A percentile compares a stretch with the other conserved stretches of the same genome.
Conservation (phyloP, 2,797 vertebrate genomes). For the Catamblyrhynchus diadema region DNA sequence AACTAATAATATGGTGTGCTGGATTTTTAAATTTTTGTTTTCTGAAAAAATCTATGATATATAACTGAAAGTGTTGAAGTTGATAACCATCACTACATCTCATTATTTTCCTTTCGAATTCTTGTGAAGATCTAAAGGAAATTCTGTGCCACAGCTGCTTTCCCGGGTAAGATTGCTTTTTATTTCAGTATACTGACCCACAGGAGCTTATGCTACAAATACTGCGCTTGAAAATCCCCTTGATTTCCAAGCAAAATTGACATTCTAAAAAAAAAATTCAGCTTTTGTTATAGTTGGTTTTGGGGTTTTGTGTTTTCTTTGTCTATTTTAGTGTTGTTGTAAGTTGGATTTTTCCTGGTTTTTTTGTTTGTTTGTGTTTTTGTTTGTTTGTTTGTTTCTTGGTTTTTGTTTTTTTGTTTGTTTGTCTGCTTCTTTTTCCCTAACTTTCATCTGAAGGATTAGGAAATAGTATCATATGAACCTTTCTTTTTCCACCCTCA, state of each 20-base stretch:
- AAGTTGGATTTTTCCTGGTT: neutral
- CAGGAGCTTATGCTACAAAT: accelerated
- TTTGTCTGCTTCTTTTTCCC: accelerated
- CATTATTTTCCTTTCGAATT: neutral
- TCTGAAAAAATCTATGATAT: neutral
- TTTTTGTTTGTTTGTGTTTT: neutral
- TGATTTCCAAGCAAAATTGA: neutral
- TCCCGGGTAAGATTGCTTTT: neutral
- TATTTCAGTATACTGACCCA: neutral
- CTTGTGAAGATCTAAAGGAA: neutral
- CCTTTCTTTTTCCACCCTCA: neutral
- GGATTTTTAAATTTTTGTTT: neutral
- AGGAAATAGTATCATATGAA: neutral
- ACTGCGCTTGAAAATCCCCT: accelerated
- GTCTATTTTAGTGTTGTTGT: neutral
- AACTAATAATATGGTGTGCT: neutral
- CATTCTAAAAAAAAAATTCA: neutral
- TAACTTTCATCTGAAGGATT: neutral
- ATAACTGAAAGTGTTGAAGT: neutral
- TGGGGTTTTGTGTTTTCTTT: neutral
- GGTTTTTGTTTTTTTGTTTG: neutral
- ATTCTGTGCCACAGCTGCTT: neutral
- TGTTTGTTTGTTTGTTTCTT: neutral
- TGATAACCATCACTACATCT: neutral
- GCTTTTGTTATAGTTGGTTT: neutral